phyloP scores from a whole-genome alignment of 2,113 vertebrate species.

The Smithornis capensis region DNA sequence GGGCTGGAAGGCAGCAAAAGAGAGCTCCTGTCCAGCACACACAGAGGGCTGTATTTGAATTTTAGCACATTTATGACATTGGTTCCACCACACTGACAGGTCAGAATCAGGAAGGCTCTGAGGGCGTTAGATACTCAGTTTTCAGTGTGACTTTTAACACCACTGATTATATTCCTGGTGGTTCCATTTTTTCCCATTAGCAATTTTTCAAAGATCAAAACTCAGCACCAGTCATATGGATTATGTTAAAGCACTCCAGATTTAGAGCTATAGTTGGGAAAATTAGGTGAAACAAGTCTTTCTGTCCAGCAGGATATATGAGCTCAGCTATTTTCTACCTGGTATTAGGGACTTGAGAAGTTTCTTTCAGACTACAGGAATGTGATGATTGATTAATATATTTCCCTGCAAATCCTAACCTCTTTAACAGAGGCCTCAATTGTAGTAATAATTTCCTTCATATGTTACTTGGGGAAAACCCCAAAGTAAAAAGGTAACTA shows the following conservation, averaged over 20 bases:
- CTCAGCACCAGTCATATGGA: rapidly evolving
- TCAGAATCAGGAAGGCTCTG: not conserved
- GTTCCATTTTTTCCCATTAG: not conserved
- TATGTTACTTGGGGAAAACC: not conserved
- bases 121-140: not conserved
- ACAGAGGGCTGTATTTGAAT: rapidly evolving
- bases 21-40: not conserved
- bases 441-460: not conserved
- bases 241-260: not conserved
- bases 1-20: not conserved
- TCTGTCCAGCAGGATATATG: not conserved
- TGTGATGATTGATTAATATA: not conserved
- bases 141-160: not conserved
- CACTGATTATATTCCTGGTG: rapidly evolving
- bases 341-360: not conserved
- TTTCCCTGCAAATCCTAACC: not conserved
- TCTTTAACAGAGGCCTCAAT: not conserved
- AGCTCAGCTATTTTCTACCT: not conserved
- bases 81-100: not conserved
- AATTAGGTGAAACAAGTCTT: not conserved
- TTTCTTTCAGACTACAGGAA: not conserved
- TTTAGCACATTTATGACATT: not conserved
- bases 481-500: not conserved
- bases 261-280: not conserved
- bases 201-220: not conserved